Evolutionary conservation across 92 coral and sea anemone species (phyloP), one percentile per base, ranked within the genome.

Genomic region (Porites divaricata): DNA sequence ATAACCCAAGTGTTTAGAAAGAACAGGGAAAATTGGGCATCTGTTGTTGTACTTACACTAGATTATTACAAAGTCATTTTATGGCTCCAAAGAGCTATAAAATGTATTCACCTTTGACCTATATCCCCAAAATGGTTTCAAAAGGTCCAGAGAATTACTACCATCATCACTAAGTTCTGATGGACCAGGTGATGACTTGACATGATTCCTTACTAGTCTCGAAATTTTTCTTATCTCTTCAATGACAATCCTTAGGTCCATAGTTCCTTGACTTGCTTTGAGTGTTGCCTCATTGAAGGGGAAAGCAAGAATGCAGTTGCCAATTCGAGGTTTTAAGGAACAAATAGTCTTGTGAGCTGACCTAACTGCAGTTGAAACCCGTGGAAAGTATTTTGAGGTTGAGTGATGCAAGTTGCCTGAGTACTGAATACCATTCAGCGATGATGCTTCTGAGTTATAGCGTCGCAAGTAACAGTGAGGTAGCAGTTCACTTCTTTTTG

Each of bases 121-220:
- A 82, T 87, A 94, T 4, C 98, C 98, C 98, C 95, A 94, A 76
- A 87, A 92, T 49, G 98, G 95, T 59, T 85, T 73, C 49, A 85
- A 76, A 14, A 94, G 81, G 76, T 94, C 91, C 17, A 87, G 58
- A n/a, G 80, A 72, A 50, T 23, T 48, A 13, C 41, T 67, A 19
- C 76, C 79, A 49, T 70, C 76, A 19, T 71, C 72, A 23, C 54
- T 59, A 35, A 56, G 61, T 49, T 17, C 49, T 45, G 70, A 69
- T 24, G 86, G n/a, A n/a, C n/a, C n/a, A n/a, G n/a, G 2, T 4
- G 49, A 76, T 54, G 80, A 69, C 78, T 75, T 89, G 6, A 59
- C 83, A 71, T 83, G 69, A 62, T 61, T 16, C 12, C 81, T 67
- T 25, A 81, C 49, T 74, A 63, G 81, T 57, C 82, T 91, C 16